Conservation (phyloP, 2,113 vertebrate species). For the Aphyosemion australe region DNA sequence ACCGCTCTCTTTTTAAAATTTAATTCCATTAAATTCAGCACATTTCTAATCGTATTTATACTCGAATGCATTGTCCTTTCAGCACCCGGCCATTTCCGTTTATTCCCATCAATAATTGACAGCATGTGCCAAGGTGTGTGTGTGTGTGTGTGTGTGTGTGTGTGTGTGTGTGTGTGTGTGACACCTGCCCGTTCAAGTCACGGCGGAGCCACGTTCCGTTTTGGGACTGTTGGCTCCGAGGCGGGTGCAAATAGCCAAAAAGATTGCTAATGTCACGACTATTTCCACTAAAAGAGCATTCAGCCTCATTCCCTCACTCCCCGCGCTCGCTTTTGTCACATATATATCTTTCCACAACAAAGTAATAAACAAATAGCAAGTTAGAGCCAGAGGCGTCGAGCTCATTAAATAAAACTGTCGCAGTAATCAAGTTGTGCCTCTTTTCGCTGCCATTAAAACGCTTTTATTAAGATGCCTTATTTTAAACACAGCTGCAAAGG, state of each 20-base stretch:
- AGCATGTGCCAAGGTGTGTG: conserved; percentile 49
- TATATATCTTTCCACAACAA: conserved; percentile 65
- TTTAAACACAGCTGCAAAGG: conserved; percentile 66
- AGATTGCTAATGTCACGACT: conserved; percentile 30
- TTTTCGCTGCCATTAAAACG: conserved; percentile 58
- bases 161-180: conserved; percentile 29
- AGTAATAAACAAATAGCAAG: conserved; percentile 62
- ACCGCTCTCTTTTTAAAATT: background rate
- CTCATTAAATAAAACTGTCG: conserved; percentile 74
- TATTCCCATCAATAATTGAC: conserved; percentile 69
- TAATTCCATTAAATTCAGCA: conserved; percentile 20
- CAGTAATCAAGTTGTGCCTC: conserved; percentile 68
- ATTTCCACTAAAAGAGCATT: conserved; percentile 28
- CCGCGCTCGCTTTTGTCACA: conserved; percentile 55
- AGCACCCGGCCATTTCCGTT: conserved; percentile 56
- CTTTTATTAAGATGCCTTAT: conserved; percentile 66
- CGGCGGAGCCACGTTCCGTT: conserved; percentile 12
- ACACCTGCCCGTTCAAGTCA: conserved; percentile 21
- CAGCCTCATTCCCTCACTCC: conserved; percentile 29
- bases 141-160: conserved; percentile 37
- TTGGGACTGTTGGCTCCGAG: conserved; percentile 33
- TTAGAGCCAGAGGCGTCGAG: conserved; percentile 68
- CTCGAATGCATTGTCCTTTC: conserved; percentile 51
- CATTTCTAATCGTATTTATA: conserved; percentile 50
- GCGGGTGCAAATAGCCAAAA: conserved; percentile 53